These are phyloP conservation scores for Brachionichthys hirsutus DNA, from an alignment of 2,113 vertebrate species.

Conservation along the genomic window DNA sequence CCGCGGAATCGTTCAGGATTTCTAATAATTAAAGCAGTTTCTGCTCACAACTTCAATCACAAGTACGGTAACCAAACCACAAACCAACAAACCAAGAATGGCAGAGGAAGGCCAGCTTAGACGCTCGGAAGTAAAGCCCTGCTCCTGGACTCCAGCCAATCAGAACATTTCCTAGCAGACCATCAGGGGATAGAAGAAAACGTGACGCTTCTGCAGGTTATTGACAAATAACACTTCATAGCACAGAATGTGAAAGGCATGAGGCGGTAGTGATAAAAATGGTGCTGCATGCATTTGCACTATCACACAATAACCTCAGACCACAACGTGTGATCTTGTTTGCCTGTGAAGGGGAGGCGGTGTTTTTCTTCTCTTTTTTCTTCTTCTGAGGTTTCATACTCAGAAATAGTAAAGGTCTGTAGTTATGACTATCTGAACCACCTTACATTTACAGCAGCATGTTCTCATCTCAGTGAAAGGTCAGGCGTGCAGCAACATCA, in stretches of 20 bases:
- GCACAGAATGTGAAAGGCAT: conserved; percentile 12
- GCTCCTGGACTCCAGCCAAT: neutral
- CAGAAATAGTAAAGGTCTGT: conserved; percentile 47
- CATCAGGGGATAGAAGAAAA: neutral
- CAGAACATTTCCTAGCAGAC: neutral
- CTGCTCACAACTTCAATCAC: conserved; percentile 30
- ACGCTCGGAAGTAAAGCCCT: neutral
- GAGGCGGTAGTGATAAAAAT: conserved; percentile 31
- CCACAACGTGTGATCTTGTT: conserved; percentile 52
- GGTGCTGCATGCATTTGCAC: conserved; percentile 47
- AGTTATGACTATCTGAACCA: conserved; percentile 21
- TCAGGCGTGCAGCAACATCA: too few species aligned
- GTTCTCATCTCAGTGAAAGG: neutral
- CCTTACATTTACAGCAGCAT: neutral
- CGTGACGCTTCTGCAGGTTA: neutral
- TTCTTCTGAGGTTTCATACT: conserved; percentile 37
- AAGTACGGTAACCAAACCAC: conserved; percentile 57
- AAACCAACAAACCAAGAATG: conserved; percentile 37
- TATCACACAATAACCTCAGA: conserved; percentile 66
- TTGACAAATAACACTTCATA: conserved; percentile 1
- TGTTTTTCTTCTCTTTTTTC: neutral
- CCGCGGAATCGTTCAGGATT: neutral
- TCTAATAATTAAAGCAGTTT: conserved; percentile 13
- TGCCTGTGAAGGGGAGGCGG: conserved; percentile 6
- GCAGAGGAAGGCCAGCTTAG: conserved; percentile 32